Percentiles rank a stretch among this genome's conserved stretches.
phyloP scores from a whole-genome alignment of 2,797 vertebrate species.

The Monodelphis domestica region DNA sequence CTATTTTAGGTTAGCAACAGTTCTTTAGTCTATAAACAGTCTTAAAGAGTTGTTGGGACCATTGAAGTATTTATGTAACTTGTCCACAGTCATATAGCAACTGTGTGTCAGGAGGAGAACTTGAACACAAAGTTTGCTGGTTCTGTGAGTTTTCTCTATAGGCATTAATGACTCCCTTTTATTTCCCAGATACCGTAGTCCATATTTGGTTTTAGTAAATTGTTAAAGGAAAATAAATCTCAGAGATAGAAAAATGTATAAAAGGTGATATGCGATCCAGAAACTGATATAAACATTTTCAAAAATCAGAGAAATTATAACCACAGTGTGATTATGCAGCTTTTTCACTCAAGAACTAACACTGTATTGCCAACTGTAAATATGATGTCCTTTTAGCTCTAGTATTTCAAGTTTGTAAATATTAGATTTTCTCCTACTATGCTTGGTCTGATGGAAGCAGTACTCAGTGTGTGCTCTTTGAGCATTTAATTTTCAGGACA shows the following conservation, averaged over 20 bases:
- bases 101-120: too few relatives aligned
- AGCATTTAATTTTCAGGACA: background rate
- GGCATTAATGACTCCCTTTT: background rate
- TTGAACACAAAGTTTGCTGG: too few relatives aligned
- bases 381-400: constrained; percentile 18
- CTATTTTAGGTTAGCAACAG: too few relatives aligned
- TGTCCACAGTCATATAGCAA: too few relatives aligned
- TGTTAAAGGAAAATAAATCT: constrained; percentile 22
- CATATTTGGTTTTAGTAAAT: constrained; percentile 9
- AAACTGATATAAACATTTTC: constrained; percentile 33
- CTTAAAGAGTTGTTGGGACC: too few relatives aligned
- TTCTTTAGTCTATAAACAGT: too few relatives aligned
- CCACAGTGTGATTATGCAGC: background rate
- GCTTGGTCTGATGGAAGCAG: background rate
- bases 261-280: background rate
- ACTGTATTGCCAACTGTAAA: background rate
- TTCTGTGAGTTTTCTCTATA: background rate
- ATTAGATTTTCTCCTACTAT: background rate
- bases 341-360: constrained; percentile 20
- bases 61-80: too few relatives aligned
- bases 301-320: constrained; percentile 20
- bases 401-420: constrained; percentile 14
- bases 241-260: background rate
- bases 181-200: constrained; percentile 9
- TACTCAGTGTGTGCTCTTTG: background rate